Evolutionary conservation across 2,113 vertebrate species (phyloP).

Genomic region (Hystrix cristata): DNA sequence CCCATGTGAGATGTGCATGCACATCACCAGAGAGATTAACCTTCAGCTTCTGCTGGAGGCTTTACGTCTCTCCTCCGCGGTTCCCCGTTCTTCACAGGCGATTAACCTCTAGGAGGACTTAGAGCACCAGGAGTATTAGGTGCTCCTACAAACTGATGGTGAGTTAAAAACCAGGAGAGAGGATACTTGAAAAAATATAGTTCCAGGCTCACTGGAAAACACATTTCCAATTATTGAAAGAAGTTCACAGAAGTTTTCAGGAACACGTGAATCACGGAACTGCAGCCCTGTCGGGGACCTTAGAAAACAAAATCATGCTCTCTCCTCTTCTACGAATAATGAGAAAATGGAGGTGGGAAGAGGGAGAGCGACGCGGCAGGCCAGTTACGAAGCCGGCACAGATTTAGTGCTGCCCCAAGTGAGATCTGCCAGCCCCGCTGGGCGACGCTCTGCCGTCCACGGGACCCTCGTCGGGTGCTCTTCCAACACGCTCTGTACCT

Average conservation of each 20-base stretch:
- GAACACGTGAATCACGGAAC: constrained; percentile 60
- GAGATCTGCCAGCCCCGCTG: rapidly evolving
- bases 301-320: constrained; percentile 8
- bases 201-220: constrained; percentile 58
- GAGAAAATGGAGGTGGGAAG: neutral
- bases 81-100: constrained; percentile 5
- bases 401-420: neutral
- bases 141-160: neutral
- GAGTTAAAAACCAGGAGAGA: constrained; percentile 43
- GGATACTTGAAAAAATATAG: constrained; percentile 51
- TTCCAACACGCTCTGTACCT: neutral
- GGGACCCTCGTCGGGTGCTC: neutral
- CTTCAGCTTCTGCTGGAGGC: neutral
- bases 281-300: neutral
- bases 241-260: constrained; percentile 39
- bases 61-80: neutral
- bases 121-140: neutral
- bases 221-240: constrained; percentile 37
- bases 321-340: neutral
- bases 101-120: constrained; percentile 37
- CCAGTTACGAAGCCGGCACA: neutral
- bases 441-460: neutral
- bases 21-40: neutral
- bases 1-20: neutral
- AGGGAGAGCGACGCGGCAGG: neutral